phyloP scores from a whole-genome alignment of 2,797 vertebrate genomes.

The Hozukius guyotensis region DNA sequence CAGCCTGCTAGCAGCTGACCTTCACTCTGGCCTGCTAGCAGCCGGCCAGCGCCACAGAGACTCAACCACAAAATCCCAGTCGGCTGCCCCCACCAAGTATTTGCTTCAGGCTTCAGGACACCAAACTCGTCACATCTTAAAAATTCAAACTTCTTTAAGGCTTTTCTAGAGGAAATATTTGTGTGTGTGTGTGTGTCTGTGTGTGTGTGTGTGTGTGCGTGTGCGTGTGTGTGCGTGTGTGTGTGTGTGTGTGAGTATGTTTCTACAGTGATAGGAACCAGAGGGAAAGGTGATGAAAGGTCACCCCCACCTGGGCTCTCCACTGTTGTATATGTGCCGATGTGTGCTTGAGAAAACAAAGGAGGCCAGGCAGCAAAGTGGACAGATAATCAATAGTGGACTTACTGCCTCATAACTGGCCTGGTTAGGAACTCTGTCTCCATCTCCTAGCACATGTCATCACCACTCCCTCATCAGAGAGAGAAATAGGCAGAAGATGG shows the following conservation, averaged over 20 bases:
- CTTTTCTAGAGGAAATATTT: neutral
- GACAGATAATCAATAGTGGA: conserved; percentile 81
- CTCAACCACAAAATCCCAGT: too few relatives aligned
- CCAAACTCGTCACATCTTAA: neutral
- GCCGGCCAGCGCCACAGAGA: too few relatives aligned
- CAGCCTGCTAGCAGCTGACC: too few relatives aligned
- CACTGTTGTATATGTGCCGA: conserved; percentile 26
- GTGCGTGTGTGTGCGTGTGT: conserved; percentile 1
- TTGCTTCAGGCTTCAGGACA: neutral
- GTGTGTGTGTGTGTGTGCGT: conserved; percentile 5
- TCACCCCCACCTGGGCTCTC: conserved; percentile 39
- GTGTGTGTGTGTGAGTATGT: conserved; percentile 4
- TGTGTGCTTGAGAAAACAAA: conserved; percentile 67
- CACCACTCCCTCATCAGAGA: conserved; percentile 60
- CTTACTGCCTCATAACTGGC: conserved; percentile 78
- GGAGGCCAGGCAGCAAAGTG: conserved; percentile 66
- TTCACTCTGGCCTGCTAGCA: too few relatives aligned
- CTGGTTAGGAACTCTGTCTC: conserved; percentile 76
- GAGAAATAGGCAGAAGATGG: conserved; percentile 52
- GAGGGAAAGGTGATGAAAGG: conserved; percentile 56
- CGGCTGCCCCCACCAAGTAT: neutral
- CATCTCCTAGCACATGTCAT: conserved; percentile 69
- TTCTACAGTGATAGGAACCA: conserved; percentile 23
- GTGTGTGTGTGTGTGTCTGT: conserved; percentile 3
- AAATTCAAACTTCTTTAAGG: neutral